A percentile compares a stretch with the other conserved stretches of the same genome.
Evolutionary conservation across 2,888 invertebrate genomes (phyloP).

Genomic region (Lithophane ornitopus): DNA sequence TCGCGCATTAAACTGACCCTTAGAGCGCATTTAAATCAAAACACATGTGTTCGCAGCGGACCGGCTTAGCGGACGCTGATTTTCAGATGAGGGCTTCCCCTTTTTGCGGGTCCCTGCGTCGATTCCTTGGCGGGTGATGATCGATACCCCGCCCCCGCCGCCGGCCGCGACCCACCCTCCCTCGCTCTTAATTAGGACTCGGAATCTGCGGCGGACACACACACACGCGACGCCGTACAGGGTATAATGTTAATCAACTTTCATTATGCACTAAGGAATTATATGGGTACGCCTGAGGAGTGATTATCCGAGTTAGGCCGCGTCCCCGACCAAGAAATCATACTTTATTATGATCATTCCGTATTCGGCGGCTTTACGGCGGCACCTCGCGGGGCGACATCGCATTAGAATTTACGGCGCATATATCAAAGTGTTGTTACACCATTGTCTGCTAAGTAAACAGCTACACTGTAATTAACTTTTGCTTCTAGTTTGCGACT

Average conservation of each 20-base stretch:
- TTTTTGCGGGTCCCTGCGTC: constrained; percentile 90
- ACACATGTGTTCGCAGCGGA: constrained; percentile 89
- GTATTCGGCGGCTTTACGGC: constrained; percentile 83
- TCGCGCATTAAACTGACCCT: constrained; percentile 89
- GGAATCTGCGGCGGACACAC: constrained; percentile 96
- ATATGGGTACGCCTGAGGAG: constrained; percentile 90
- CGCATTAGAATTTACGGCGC: constrained; percentile 88
- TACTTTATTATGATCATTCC: constrained; percentile 89
- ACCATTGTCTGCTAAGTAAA: constrained; percentile 82
- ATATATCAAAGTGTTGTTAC: constrained; percentile 82
- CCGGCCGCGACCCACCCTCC: constrained; percentile 88
- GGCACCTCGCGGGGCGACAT: constrained; percentile 83
- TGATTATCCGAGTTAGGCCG: constrained; percentile 88
- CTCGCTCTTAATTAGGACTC: constrained; percentile 96
- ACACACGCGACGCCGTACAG: constrained; percentile 79
- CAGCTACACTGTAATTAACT: constrained; percentile 79
- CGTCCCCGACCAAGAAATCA: constrained; percentile 90
- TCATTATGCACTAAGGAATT: constrained; percentile 91
- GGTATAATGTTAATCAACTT: constrained; percentile 90
- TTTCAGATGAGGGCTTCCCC: constrained; percentile 89
- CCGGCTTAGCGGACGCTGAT: constrained; percentile 88
- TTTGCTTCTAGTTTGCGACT: constrained; percentile 64
- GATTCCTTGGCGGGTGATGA: constrained; percentile 90
- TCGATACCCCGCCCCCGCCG: constrained; percentile 88
- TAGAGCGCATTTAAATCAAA: constrained; percentile 89